These are phyloP conservation scores for Heliconius sara DNA, from an alignment of 2,888 invertebrate species.

Conservation along the genomic window DNA sequence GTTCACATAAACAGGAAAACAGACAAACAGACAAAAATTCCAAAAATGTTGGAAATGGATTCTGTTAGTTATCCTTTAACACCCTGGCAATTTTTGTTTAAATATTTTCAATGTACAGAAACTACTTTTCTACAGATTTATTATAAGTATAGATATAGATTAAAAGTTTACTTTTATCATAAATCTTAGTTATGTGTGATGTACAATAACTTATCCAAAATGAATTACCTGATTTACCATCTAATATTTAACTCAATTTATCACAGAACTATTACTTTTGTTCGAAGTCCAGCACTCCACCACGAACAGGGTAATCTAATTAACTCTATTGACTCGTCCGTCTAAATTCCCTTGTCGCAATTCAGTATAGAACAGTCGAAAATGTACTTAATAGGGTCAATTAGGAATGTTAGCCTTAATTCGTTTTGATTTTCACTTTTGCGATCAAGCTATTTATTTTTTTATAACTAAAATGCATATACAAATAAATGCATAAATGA, in stretches of 20 bases:
- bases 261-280: slow-evolving; percentile 33
- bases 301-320: slow-evolving; percentile 66
- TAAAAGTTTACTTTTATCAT: not conserved
- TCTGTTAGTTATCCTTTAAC: too few species aligned
- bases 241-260: slow-evolving; percentile 33
- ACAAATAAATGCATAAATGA: too few species aligned
- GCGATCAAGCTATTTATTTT: too few species aligned
- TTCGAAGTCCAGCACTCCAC: slow-evolving; percentile 50
- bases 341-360: slow-evolving; percentile 52
- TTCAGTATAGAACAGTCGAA: slow-evolving; percentile 15
- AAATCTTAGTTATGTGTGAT: not conserved
- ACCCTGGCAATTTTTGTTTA: too few species aligned
- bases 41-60: too few species aligned
- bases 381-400: slow-evolving; percentile 30
- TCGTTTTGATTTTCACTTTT: not conserved
- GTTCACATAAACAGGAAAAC: too few species aligned
- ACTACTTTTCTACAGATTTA: too few species aligned
- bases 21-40: too few species aligned
- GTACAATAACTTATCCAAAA: not conserved
- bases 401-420: slow-evolving; percentile 4
- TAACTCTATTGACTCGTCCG: slow-evolving; percentile 61
- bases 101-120: too few species aligned
- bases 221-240: slow-evolving; percentile 13
- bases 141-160: too few species aligned
- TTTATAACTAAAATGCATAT: not conserved